Conservation (phyloP, 2,888 invertebrate genomes). For the Bembecia ichneumoniformis region DNA sequence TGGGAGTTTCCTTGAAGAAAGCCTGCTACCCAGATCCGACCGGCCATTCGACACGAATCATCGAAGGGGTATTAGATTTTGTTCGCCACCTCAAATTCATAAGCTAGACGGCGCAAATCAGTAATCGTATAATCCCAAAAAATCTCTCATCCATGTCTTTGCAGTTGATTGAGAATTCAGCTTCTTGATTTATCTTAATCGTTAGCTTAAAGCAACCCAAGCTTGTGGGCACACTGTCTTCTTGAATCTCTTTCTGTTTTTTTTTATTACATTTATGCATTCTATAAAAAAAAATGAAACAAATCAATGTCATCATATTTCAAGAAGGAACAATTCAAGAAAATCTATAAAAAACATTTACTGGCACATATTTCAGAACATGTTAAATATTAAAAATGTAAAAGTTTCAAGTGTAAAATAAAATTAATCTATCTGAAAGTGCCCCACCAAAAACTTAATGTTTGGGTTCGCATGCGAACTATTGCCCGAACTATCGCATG, state of each 20-base stretch:
- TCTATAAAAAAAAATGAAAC: not conserved
- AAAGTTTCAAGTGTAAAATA: too few relatives aligned
- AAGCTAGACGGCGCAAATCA: constrained; percentile 3
- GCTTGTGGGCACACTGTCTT: not conserved
- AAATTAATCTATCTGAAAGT: too few relatives aligned
- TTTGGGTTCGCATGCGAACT: too few relatives aligned
- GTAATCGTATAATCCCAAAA: constrained; percentile 4
- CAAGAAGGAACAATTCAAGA: too few relatives aligned
- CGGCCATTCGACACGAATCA: constrained; percentile 3
- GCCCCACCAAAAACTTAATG: too few relatives aligned
- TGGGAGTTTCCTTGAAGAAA: constrained; percentile 5
- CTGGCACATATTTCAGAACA: too few relatives aligned
- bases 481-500: too few relatives aligned
- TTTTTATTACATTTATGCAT: not conserved
- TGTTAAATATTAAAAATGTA: too few relatives aligned
- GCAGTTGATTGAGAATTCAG: not conserved
- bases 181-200: not conserved
- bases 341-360: too few relatives aligned
- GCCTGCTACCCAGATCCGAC: constrained; percentile 4
- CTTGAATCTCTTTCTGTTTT: constrained; percentile 2
- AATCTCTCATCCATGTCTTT: constrained; percentile 1
- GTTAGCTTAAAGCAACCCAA: constrained; percentile 1
- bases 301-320: too few relatives aligned
- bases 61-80: constrained; percentile 5
- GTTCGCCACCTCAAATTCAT: constrained; percentile 3